Base-by-base conservation (phyloP, 2,888 invertebrate genomes). In the Drosophila leonis region DNA sequence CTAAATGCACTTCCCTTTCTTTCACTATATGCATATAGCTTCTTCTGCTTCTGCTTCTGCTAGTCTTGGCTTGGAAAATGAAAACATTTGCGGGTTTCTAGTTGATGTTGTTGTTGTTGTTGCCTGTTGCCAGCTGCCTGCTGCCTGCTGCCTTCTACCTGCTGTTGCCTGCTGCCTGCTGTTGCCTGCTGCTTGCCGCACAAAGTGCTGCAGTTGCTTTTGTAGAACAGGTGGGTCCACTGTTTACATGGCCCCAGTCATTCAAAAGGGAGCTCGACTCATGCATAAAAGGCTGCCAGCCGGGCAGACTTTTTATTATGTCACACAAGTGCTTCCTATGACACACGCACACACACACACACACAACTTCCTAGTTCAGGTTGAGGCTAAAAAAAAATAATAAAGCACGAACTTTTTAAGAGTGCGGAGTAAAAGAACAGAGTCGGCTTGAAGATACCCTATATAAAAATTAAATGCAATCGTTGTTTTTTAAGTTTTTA, bases 251-350 rank as follows among this genome's bases (percentile, higher is more conserved):
- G 74, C 46, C 62, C 46, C 37, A 60, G 35, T 39, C 65, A 29
- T 29, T 46, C 63, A 20, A 31, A 27, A 35, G 56, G 56, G n/a
- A 56, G 37, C 29, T 27, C 27, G 49, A 49, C 31, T 33, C 49
- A 55, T 57, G 60, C 56, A 69, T 69, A 63, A 75, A 75, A 42
- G 72, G 15, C 65, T 63, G 29, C 64, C 54, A 65, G 75, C 56
- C 68, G 55, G 75, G 49, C 67, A 54, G 78, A 63, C 76, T 81
- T 83, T 87, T 83, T 88, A 88, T 85, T 85, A 88, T 85, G 86
- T 88, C 80, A 82, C 80, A 88, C 86, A 85, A 85, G 85, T 88
- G 86, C 88, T 88, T 85, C 83, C 88, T 88, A 80, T 79, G 81
- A 79, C 83, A 83, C 82, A 31, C 31, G 80, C 80, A 85, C 81